Evolutionary conservation across 2,797 vertebrate species (phyloP).

Genomic region (Typhlichthys subterraneus): DNA sequence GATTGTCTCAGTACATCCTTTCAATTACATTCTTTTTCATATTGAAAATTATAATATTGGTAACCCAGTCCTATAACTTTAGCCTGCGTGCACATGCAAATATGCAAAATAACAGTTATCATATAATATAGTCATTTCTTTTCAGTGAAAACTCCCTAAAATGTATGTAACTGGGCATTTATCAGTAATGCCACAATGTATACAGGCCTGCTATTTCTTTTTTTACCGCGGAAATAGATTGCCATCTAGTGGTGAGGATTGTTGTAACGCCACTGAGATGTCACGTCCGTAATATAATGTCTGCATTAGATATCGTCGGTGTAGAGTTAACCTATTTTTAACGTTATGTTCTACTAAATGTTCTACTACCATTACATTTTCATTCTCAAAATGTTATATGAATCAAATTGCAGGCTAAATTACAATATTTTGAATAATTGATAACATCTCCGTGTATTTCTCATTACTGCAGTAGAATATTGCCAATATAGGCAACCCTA

Average conservation of each 20-base stretch:
- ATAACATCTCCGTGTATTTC: too few relatives aligned
- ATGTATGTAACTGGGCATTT: constrained; percentile 22
- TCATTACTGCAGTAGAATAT: too few relatives aligned
- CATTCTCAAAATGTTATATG: not conserved
- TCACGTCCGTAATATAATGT: not conserved
- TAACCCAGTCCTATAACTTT: constrained; percentile 17
- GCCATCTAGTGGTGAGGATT: constrained; percentile 68
- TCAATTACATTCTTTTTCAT: constrained; percentile 48
- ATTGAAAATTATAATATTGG: constrained; percentile 34
- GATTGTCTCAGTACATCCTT: constrained; percentile 47
- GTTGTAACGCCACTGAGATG: constrained; percentile 21
- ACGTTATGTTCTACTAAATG: too few relatives aligned
- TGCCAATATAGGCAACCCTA: constrained; percentile 46
- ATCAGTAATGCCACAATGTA: constrained; percentile 12
- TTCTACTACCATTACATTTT: not conserved
- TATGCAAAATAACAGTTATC: constrained; percentile 19
- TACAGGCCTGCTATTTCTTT: constrained; percentile 2
- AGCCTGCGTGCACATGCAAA: constrained; percentile 17
- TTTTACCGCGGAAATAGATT: constrained; percentile 48
- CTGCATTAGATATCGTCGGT: too few relatives aligned
- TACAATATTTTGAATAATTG: too few relatives aligned
- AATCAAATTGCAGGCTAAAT: not conserved
- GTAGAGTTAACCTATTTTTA: too few relatives aligned
- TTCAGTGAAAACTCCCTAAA: constrained; percentile 23
- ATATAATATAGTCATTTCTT: constrained; percentile 17